These are phyloP conservation scores for Eubasilissa splendida DNA, from an alignment of 2,888 invertebrate genomes.

Conservation along the genomic window DNA sequence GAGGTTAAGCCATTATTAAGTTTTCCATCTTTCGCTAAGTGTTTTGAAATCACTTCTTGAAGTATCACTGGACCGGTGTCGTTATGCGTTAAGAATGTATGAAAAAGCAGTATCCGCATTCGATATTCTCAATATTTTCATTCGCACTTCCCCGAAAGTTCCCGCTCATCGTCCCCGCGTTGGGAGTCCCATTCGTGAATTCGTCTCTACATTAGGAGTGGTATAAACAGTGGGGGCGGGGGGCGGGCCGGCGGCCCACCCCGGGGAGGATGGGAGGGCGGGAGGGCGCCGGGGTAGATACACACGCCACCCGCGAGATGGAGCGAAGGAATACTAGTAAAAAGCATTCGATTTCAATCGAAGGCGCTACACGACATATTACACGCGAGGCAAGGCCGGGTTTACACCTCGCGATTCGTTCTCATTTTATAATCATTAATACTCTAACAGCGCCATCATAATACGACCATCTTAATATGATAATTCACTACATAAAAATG, in stretches of 20 bases:
- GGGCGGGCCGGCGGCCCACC: conserved; percentile 49
- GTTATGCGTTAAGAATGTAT: no score
- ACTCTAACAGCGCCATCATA: no score
- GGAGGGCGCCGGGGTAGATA: conserved; percentile 46
- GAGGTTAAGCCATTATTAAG: no score
- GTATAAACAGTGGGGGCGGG: conserved; percentile 49
- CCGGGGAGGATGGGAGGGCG: conserved; percentile 51
- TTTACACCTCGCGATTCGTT: conserved; percentile 14
- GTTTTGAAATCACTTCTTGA: no score
- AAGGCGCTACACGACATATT: conserved; percentile 58
- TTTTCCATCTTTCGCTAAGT: no score
- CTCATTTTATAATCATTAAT: no score
- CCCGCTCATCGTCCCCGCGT: conserved; percentile 26
- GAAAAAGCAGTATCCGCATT: no score
- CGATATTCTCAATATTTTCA: not conserved
- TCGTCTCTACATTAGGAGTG: conserved; percentile 50
- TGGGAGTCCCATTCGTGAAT: conserved; percentile 14
- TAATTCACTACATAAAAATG: no score
- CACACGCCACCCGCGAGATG: conserved; percentile 48
- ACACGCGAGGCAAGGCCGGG: conserved; percentile 50
- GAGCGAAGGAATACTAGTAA: conserved; percentile 59
- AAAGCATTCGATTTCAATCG: conserved; percentile 59
- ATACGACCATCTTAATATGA: no score
- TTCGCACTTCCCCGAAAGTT: conserved; percentile 4
- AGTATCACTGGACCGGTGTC: no score